Evolutionary conservation across 2,797 vertebrate genomes (phyloP).

Genomic region (Hafferia zeledoni): DNA sequence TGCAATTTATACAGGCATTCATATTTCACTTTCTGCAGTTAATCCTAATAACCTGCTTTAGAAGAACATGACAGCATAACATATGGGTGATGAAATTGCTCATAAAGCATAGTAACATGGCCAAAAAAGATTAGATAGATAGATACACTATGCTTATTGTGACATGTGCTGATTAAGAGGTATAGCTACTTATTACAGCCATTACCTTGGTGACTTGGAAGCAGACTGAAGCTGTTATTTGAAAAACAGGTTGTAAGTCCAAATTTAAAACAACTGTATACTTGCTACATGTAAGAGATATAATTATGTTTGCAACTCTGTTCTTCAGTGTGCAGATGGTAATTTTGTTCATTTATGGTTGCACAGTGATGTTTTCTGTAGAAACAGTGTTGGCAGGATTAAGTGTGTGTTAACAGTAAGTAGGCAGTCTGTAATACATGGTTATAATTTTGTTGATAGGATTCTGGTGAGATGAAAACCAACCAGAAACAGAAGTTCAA

Average conservation of each 20-base stretch:
- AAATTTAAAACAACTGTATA: conserved; percentile 55
- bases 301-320: conserved; percentile 55
- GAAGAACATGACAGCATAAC: conserved; percentile 57
- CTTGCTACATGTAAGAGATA: conserved; percentile 48
- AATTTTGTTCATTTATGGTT: conserved; percentile 70
- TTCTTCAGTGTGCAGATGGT: conserved; percentile 53
- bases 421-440: conserved; percentile 39
- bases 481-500: background rate
- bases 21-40: conserved; percentile 56
- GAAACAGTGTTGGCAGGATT: conserved; percentile 11
- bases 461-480: conserved; percentile 17
- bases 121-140: conserved; percentile 50
- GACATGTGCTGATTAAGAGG: conserved; percentile 55
- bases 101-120: conserved; percentile 49
- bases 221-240: conserved; percentile 46
- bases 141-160: conserved; percentile 53
- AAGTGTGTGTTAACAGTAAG: conserved; percentile 43
- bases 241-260: conserved; percentile 41
- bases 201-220: conserved; percentile 62
- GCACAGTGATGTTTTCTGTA: conserved; percentile 34
- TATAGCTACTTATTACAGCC: conserved; percentile 56
- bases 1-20: conserved; percentile 35
- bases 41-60: conserved; percentile 63
- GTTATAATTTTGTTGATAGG: conserved; percentile 27
- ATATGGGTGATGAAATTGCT: conserved; percentile 56